Base-by-base conservation (phyloP, 2,888 invertebrate species). In the Leucophenga maculata region DNA sequence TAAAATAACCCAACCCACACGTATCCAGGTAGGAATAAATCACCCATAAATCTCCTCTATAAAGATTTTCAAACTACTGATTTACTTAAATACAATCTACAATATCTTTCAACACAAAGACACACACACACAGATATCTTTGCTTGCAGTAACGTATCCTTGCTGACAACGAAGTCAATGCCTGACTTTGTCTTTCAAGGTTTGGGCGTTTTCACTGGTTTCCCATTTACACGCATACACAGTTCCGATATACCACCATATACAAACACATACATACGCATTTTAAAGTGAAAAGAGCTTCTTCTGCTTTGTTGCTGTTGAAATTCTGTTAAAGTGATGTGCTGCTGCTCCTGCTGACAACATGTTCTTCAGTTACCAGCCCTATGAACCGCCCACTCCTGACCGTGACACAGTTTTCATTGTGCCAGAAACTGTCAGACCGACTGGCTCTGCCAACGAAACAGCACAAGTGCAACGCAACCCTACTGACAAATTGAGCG, bases 161-260 rank as follows among this genome's bases (percentile, higher is more conserved):
- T 11, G 11, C 39, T 39, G 39, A 39, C 39, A 39, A 39, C 39
- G 39, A 39, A 39, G 39, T 39, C 39, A 39, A 39, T 39, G 39
- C 39, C 39, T 39, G 39, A 39, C 39, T 39, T 39, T 39, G 11
- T 39, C 11, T 72, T 80, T 78, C 80, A 81, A 78, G 78, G 82
- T 72, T 76, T 77, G 80, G 80, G 80, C 83, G 83, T 83, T 75
- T 83, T 83, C 82, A 80, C 82, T 80, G 73, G 80, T 82, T 80
- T 82, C 72, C 82, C 78, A 83, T 80, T 82, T 83, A 78, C 66
- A 16, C 60, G 20, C 70, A 20, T 13, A 31, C 46, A 22, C 59
- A 44, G 6, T 13, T 16, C 8, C 44, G 11, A 39, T 66, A 54
- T 62, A 65, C 65, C 59, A 62, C 65, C 64, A 69, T 67, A 68